A percentile compares a stretch with the other conserved stretches of the same genome.
Conservation (phyloP, 2,797 vertebrate genomes). For the Peromyscus eremicus region DNA sequence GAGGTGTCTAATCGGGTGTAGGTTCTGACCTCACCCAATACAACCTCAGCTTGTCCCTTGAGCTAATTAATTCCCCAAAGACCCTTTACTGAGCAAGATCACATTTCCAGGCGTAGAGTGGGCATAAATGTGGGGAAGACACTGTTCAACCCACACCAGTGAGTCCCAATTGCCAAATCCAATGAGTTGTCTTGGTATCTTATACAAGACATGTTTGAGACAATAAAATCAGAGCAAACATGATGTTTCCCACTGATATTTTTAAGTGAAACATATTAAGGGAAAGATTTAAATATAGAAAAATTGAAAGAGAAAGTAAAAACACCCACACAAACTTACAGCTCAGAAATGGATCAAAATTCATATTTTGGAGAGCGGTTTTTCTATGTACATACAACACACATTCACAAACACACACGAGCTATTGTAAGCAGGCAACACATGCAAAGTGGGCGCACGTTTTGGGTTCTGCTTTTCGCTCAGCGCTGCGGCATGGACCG, state of each 20-base stretch:
- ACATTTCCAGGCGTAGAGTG: accelerated
- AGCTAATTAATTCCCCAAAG: neutral
- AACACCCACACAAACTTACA: conserved; percentile 61
- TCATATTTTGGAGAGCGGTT: conserved; percentile 33
- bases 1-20: neutral
- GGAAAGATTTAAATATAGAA: conserved; percentile 60
- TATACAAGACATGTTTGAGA: neutral
- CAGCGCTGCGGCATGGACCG: accelerated
- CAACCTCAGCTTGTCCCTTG: too few relatives aligned
- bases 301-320: conserved; percentile 69
- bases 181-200: accelerated
- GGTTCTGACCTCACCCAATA: neutral
- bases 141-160: neutral
- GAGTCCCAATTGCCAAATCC: neutral
- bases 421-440: neutral
- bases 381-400: neutral
- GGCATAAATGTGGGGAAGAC: neutral
- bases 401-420: neutral
- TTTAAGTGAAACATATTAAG: conserved; percentile 59
- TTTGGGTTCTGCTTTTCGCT: neutral
- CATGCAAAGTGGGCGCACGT: neutral
- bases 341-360: conserved; percentile 52
- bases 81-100: neutral
- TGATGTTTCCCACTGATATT: neutral
- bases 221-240: conserved; percentile 16